Evolutionary conservation across 2,888 invertebrate species (phyloP).

Genomic region (Melinopterus prodromus): DNA sequence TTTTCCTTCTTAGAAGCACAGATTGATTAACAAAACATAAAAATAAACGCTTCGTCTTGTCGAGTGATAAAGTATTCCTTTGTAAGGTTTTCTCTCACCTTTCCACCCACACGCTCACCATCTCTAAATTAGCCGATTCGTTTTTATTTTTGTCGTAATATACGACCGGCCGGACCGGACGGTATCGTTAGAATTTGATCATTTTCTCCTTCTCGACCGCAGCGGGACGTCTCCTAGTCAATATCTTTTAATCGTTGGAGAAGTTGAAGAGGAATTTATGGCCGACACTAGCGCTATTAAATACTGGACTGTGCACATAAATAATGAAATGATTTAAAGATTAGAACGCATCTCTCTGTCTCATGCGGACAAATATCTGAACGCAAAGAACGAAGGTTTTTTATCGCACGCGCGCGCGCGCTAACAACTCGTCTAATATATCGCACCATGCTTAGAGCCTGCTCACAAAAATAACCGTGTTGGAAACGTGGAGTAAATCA

Average conservation of each 20-base stretch:
- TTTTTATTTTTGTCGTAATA: not conserved
- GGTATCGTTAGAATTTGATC: constrained; percentile 17
- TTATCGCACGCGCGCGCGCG: not conserved
- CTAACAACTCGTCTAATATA: not conserved
- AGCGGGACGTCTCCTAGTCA: constrained; percentile 36
- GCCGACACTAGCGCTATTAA: constrained; percentile 36
- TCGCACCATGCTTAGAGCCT: not conserved
- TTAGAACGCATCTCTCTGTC: constrained; percentile 29
- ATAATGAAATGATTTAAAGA: constrained; percentile 38
- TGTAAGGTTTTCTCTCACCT: constrained; percentile 4
- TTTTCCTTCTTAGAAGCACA: not conserved
- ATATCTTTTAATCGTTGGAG: constrained; percentile 39
- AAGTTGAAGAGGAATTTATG: constrained; percentile 30
- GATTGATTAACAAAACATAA: not conserved
- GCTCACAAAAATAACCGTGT: not conserved
- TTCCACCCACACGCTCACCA: not conserved
- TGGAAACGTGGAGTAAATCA: not conserved
- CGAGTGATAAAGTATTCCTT: constrained; percentile 4
- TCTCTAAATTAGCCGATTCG: not conserved
- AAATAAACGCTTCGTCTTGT: not conserved
- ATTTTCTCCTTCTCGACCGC: constrained; percentile 19
- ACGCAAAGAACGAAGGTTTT: not conserved
- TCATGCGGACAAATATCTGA: not conserved
- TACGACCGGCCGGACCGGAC: not conserved
- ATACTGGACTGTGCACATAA: constrained; percentile 38